phyloP scores from a whole-genome alignment of 2,113 vertebrate genomes.

The Miniopterus natalensis region DNA sequence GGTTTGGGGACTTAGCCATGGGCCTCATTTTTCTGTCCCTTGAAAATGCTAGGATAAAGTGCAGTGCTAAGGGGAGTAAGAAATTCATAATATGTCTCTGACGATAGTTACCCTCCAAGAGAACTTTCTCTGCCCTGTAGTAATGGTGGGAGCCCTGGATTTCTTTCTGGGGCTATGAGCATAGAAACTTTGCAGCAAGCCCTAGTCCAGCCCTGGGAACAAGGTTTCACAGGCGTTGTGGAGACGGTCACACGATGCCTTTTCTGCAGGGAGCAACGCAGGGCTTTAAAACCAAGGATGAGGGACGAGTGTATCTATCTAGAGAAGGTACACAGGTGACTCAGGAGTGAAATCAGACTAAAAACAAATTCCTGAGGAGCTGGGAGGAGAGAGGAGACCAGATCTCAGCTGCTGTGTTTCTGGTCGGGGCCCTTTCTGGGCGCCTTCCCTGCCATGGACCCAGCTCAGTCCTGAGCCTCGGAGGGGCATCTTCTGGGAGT shows the following conservation, averaged over 20 bases:
- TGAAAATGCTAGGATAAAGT: neutral
- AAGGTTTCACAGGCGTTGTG: neutral
- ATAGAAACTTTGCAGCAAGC: neutral
- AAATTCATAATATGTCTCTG: neutral
- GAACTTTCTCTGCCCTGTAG: too few relatives aligned
- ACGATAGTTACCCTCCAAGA: neutral
- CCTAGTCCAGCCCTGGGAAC: too few relatives aligned
- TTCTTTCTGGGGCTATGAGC: neutral
- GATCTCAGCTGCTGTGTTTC: neutral
- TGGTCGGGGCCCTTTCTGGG: neutral
- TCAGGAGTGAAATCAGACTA: neutral
- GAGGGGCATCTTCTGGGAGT: neutral
- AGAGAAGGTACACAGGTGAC: neutral
- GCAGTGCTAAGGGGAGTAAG: neutral
- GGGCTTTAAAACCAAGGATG: neutral
- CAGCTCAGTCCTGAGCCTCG: neutral
- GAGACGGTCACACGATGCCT: neutral
- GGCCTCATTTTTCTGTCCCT: neutral
- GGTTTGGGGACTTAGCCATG: neutral
- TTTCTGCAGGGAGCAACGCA: neutral
- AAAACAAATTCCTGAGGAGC: neutral
- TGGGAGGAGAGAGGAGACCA: neutral
- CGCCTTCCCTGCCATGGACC: neutral
- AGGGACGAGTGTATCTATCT: neutral
- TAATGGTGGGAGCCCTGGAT: neutral